Conservation (phyloP, 37 sponge, comb jelly and placozoan species). For the Beroe ovata region DNA sequence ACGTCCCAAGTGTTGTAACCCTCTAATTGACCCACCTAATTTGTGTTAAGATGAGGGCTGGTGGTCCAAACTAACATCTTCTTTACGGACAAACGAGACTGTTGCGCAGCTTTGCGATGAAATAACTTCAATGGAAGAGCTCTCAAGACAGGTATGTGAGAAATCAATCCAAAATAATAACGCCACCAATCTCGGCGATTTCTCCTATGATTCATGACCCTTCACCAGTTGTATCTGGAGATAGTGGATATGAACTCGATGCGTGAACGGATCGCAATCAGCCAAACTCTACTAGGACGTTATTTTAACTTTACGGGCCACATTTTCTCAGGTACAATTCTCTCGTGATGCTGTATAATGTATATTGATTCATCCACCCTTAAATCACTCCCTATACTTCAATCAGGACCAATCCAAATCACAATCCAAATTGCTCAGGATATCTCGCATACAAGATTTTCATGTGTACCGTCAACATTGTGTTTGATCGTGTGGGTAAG, state of each 20-base stretch:
- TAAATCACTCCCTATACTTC: too few relatives aligned
- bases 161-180: too few relatives aligned
- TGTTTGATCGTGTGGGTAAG: conserved; percentile 94
- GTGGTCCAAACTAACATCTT: conserved; percentile 51
- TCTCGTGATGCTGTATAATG: too few relatives aligned
- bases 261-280: conserved; percentile 71
- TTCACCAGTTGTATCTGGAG: conserved; percentile 86
- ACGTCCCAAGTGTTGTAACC: too few relatives aligned
- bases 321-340: conserved; percentile 86
- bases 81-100: conserved; percentile 36
- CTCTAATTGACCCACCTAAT: too few relatives aligned
- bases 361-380: too few relatives aligned
- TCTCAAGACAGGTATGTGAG: conserved; percentile 74
- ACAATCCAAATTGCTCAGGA: not conserved
- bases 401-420: too few relatives aligned
- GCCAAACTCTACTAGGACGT: conserved; percentile 85
- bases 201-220: too few relatives aligned
- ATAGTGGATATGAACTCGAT: conserved; percentile 85
- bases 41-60: conserved; percentile 51
- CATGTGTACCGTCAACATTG: conserved; percentile 93
- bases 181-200: too few relatives aligned
- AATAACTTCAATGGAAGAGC: conserved; percentile 84
- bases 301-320: conserved; percentile 93
- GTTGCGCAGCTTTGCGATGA: conserved; percentile 71
- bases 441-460: conserved; percentile 83